Evolutionary conservation across 2,888 invertebrate genomes (phyloP).

Genomic region (Panzeria rudis): DNA sequence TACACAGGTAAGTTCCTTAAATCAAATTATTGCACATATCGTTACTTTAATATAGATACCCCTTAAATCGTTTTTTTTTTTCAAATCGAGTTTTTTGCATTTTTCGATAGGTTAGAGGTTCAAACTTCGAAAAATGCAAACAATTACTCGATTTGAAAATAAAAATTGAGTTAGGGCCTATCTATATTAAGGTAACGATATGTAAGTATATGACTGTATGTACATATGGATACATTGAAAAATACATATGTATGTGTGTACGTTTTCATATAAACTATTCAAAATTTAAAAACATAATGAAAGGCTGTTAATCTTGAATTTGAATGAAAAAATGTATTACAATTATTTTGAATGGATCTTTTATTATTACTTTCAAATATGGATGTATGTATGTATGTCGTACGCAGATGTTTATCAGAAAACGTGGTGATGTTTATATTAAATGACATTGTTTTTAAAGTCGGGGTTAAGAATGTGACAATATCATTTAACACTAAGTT

Average conservation of each 20-base stretch:
- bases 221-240: no score
- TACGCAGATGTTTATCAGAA: neutral
- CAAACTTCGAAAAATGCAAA: no score
- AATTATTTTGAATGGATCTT: slow-evolving; percentile 9
- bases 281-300: slow-evolving; percentile 22
- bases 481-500: neutral
- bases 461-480: slow-evolving; percentile 23
- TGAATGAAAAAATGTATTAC: slow-evolving; percentile 8
- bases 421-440: neutral
- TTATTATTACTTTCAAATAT: slow-evolving; percentile 9
- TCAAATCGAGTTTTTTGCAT: no score
- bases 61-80: no score
- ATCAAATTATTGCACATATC: neutral
- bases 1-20: slow-evolving; percentile 84
- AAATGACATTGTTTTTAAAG: slow-evolving; percentile 23
- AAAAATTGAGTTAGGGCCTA: no score
- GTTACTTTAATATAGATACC: no score
- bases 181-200: no score
- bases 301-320: slow-evolving; percentile 57
- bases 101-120: no score
- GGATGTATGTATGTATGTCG: neutral
- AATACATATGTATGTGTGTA: no score
- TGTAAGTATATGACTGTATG: no score
- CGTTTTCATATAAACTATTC: neutral
- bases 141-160: no score